Conservation (phyloP, 2,113 vertebrate genomes). For the Psittacus erithacus region DNA sequence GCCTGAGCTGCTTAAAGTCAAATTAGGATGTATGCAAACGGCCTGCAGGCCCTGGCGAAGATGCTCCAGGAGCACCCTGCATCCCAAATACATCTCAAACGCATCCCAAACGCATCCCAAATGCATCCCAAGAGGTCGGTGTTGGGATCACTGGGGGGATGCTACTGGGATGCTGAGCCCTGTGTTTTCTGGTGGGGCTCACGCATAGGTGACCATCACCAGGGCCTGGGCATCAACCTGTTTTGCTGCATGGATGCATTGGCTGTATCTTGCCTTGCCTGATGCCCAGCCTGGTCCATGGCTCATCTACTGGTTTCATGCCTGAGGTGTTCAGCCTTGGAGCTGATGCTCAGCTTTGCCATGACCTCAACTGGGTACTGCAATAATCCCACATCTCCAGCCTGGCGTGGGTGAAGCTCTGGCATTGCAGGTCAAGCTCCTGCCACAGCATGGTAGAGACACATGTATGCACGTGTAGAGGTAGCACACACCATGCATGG, state of each 20-base stretch:
- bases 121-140: rapidly evolving
- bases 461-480: rapidly evolving
- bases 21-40: constrained; percentile 40
- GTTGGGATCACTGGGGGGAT: neutral
- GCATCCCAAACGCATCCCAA: neutral
- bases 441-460: rapidly evolving
- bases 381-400: neutral
- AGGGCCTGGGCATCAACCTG: rapidly evolving
- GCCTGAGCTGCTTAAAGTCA: constrained; percentile 63
- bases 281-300: rapidly evolving
- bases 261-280: rapidly evolving
- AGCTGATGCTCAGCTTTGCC: neutral
- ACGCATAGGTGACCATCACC: rapidly evolving
- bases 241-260: rapidly evolving
- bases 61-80: neutral
- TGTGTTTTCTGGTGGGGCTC: neutral
- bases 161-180: neutral
- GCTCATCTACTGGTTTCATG: neutral
- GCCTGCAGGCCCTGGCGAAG: neutral
- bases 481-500: neutral
- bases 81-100: rapidly evolving
- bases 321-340: neutral
- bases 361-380: neutral
- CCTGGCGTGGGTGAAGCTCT: neutral
- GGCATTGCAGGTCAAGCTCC: neutral